A percentile compares a stretch with the other conserved stretches of the same genome.
phyloP scores from a whole-genome alignment of 2,113 vertebrate species.

The Peromyscus leucopus region DNA sequence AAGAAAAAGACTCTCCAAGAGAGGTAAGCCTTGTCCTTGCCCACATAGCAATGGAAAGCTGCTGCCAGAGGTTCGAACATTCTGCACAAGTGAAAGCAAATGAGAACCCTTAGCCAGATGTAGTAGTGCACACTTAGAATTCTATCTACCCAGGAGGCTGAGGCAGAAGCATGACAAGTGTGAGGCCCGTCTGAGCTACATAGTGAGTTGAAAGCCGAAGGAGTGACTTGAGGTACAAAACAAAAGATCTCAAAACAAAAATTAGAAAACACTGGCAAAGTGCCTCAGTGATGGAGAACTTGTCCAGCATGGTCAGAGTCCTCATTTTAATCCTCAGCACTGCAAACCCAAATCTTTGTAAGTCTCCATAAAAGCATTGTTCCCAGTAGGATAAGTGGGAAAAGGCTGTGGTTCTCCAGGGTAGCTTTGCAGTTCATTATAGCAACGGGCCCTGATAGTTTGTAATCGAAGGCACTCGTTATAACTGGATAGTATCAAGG shows the following conservation, averaged over 20 bases:
- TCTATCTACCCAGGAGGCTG: neutral
- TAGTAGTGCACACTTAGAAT: neutral
- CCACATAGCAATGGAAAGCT: constrained; percentile 5
- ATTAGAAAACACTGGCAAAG: neutral
- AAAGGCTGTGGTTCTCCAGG: neutral
- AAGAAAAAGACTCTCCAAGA: constrained; percentile 87
- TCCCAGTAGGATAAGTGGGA: neutral
- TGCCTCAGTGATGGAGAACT: neutral
- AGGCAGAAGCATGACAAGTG: neutral
- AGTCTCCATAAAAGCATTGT: constrained; percentile 25
- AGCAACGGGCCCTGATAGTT: neutral
- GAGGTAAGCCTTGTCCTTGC: constrained; percentile 84
- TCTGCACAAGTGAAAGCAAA: neutral
- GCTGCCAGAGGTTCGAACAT: constrained; percentile 24
- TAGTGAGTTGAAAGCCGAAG: neutral
- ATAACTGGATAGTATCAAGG: neutral
- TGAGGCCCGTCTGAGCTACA: neutral
- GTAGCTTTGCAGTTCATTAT: neutral
- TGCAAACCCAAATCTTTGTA: neutral
- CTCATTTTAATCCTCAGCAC: neutral
- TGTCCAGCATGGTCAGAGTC: neutral
- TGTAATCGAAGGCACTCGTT: constrained; percentile 22
- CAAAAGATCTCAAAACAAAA: neutral
- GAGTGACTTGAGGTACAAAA: neutral
- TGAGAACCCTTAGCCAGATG: neutral